Conservation (phyloP, 2,888 invertebrate species). For the Conomelus anceps region DNA sequence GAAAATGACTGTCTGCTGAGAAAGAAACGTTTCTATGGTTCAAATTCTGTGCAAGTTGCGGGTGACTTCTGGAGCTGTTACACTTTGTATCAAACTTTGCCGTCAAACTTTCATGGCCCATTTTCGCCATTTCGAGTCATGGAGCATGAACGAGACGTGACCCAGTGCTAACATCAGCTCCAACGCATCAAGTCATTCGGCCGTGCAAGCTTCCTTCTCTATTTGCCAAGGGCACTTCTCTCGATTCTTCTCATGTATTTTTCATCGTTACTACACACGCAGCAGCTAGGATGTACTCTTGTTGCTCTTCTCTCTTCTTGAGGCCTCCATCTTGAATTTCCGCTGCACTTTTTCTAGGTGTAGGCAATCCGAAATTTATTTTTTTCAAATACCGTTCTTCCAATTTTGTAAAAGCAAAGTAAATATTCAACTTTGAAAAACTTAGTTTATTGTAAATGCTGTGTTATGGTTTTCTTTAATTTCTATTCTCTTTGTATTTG, state of each 20-base stretch:
- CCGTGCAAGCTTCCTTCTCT: too few relatives aligned
- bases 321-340: not conserved
- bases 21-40: too few relatives aligned
- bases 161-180: not conserved
- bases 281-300: not conserved
- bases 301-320: not conserved
- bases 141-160: not conserved
- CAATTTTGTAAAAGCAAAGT: too few relatives aligned
- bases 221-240: not conserved
- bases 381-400: too few relatives aligned
- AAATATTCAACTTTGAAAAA: too few relatives aligned
- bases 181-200: too few relatives aligned
- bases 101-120: not conserved
- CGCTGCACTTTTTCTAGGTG: not conserved
- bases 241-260: not conserved
- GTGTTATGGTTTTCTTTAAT: too few relatives aligned
- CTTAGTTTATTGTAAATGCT: too few relatives aligned
- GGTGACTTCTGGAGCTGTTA: not conserved
- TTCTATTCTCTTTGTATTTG: too few relatives aligned
- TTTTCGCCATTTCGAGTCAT: not conserved
- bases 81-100: not conserved
- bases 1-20: too few relatives aligned
- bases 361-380: too few relatives aligned
- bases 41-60: not conserved
- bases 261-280: not conserved